phyloP scores from a whole-genome alignment of 2,797 vertebrate genomes.

The Melanotaenia trifasciata region DNA sequence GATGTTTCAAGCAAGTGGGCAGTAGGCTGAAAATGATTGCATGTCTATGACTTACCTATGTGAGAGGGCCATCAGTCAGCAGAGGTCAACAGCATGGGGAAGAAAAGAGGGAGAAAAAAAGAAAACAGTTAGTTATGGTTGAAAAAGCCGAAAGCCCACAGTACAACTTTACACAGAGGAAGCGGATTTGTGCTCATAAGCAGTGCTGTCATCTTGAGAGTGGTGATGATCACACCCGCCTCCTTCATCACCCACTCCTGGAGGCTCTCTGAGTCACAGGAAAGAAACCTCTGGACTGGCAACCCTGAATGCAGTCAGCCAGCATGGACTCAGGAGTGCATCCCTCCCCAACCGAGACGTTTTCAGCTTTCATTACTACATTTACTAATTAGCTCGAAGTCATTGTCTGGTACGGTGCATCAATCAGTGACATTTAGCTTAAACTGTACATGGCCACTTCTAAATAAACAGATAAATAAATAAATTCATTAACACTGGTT shows the following conservation, averaged over 20 bases:
- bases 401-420: neutral
- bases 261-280: slow-evolving; percentile 43
- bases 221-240: slow-evolving; percentile 30
- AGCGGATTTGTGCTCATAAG: slow-evolving; percentile 20
- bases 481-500: neutral
- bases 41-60: slow-evolving; percentile 73
- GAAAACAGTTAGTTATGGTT: slow-evolving; percentile 11
- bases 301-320: neutral
- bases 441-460: neutral
- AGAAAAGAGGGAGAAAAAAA: slow-evolving; percentile 8
- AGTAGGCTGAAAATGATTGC: slow-evolving; percentile 29
- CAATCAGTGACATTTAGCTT: neutral
- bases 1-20: slow-evolving; percentile 32
- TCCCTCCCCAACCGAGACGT: slow-evolving; percentile 19
- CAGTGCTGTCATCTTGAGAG: slow-evolving; percentile 41
- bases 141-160: neutral
- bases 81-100: slow-evolving; percentile 23
- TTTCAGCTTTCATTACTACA: slow-evolving; percentile 30
- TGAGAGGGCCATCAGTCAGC: slow-evolving; percentile 19
- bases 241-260: slow-evolving; percentile 47
- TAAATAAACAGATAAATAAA: slow-evolving; percentile 2
- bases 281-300: slow-evolving; percentile 10
- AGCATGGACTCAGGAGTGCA: neutral
- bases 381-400: neutral
- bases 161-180: slow-evolving; percentile 3